These are phyloP conservation scores for Busseola fusca DNA, from an alignment of 2,888 invertebrate genomes.

Conservation along the genomic window DNA sequence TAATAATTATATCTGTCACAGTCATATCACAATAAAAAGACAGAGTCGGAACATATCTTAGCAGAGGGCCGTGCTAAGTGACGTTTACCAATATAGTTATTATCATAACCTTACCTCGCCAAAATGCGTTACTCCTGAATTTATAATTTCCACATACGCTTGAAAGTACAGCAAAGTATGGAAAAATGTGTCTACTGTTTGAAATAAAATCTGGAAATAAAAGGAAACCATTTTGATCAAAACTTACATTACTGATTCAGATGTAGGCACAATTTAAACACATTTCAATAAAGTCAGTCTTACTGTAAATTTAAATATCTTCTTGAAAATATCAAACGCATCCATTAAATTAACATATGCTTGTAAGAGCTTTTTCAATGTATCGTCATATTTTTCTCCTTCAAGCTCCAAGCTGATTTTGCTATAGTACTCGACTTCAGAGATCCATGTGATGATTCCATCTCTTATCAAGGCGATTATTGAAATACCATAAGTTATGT, in stretches of 20 bases:
- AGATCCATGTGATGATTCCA: conserved; percentile 27
- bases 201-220: conserved; percentile 30
- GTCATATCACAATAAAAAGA: too few species aligned
- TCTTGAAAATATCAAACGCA: conserved; percentile 37
- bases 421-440: conserved; percentile 29
- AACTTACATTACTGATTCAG: background rate
- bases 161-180: conserved; percentile 31
- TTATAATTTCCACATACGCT: background rate
- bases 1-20: too few species aligned
- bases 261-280: background rate
- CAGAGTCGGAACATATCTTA: background rate
- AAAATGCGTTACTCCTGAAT: background rate
- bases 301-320: conserved; percentile 36
- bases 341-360: conserved; percentile 35
- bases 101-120: conserved; percentile 14
- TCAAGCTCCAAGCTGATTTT: conserved; percentile 11
- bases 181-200: conserved; percentile 30
- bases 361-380: conserved; percentile 25
- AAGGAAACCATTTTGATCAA: too few species aligned
- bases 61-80: too few species aligned
- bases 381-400: conserved; percentile 5
- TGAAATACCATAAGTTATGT: conserved; percentile 15
- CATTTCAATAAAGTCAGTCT: background rate
- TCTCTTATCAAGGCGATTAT: conserved; percentile 35
- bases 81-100: background rate